Evolutionary conservation across 2,888 invertebrate genomes (phyloP), one percentile per base, ranked within the genome.

Genomic region (Synanthedon tipuliformis): DNA sequence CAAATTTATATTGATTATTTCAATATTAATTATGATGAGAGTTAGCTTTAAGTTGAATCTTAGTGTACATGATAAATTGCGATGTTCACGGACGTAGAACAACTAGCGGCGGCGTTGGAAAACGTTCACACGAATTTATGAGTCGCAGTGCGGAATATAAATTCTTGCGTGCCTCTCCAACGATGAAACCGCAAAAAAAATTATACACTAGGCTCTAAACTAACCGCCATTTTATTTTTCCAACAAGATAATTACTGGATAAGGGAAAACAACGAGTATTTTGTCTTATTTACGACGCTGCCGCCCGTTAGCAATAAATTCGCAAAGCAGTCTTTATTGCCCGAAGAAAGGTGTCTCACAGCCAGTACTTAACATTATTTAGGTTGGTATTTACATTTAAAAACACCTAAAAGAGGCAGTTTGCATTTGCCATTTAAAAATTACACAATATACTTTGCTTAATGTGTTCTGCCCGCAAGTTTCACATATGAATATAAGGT

Each of bases 61-160:
- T 80, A 76, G 67, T 69, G 69, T 71, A 69, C 66, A 70, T 75
- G 70, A 81, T 81, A 79, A 82, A 81, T 78, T 69, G 73, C 68
- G 70, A 69, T 69, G 69, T 73, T 60, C 45, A 45, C n/a, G 71
- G 69, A 72, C 75, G 70, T 74, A 74, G 75, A 76, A 78, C 79
- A 80, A 79, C 76, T 73, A 79, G 71, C 71, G 68, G 66, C 66
- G 71, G 66, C 13, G 70, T 65, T 71, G 66, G 74, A 73, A 77
- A 79, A 81, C 81, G 13, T 45, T 45, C 45, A 75, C 76, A 75
- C 76, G 78, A 79, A 85, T 84, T 85, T 85, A 85, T 84, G 82
- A 80, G 84, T 79, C 84, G 84, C 84, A 85, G 60, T 85, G 84
- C 84, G 84, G 84, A 79, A 81, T 81, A 84, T 83, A 82, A 83